Base-by-base conservation (phyloP, 2,888 invertebrate genomes). In the Amblyteles armatorius region DNA sequence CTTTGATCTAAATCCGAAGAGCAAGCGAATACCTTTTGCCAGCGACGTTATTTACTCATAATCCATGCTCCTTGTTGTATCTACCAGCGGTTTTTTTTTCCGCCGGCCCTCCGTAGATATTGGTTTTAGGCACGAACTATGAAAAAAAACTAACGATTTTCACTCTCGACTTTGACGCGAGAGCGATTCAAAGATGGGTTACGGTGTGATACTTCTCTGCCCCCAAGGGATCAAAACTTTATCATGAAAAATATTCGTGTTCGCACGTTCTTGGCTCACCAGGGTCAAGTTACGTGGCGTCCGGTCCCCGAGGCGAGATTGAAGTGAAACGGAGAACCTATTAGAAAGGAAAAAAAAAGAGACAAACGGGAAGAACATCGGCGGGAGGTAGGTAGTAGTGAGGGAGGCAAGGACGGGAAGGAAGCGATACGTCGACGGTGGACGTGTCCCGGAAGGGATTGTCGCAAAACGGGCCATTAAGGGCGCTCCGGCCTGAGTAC, bases 381-480 rank as follows among this genome's bases (percentile, higher is more conserved):
- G n/a, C 40, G 16, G 16, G 19, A 67, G 65, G 77, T n/a, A 36
- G 55, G 60, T 36, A 36, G 36, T 9, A 52, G 71, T 48, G 78
- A 26, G 33, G 9, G 48, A 44, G 55, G 33, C 63, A 26, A 48
- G 22, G 16, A n/a, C 9, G 52, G 57, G 78, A 71, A 76, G 79
- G 82, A 79, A 82, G 81, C 79, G 82, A 71, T 68, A 73, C 82
- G 74, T 57, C 29, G 60, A 84, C 72, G 36, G 73, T 73, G 78
- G 22, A 81, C 82, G 83, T 86, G 84, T 86, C 87, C 82, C 82
- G 79, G 82, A 87, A 85, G 87, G 85, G 88, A 88, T 87, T 69
- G 81, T 90, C 89, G 88, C 89, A 88, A 91, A 90, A 88, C 85
- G 86, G 78, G 72, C 87, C 86, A 89, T 89, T 90, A 87, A 81